Evolutionary conservation across 2,113 vertebrate species (phyloP).

Genomic region (Helogale parvula): DNA sequence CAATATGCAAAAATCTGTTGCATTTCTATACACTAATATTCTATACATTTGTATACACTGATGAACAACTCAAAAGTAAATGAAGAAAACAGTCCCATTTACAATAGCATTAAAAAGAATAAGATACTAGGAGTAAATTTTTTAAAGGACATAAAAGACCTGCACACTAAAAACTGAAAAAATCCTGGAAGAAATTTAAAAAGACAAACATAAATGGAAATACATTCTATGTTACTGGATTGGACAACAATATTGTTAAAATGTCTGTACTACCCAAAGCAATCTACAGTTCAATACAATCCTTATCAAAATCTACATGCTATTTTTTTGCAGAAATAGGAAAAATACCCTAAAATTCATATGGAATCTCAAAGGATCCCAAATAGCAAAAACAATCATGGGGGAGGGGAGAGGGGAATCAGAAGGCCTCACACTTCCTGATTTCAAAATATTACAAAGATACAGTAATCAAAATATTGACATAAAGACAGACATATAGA

Average conservation of each 20-base stretch:
- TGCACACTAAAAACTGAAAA: background rate
- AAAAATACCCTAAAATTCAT: background rate
- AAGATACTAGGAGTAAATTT: background rate
- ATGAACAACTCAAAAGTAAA: background rate
- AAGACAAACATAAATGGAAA: background rate
- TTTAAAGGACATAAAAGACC: background rate
- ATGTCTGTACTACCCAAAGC: background rate
- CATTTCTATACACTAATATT: background rate
- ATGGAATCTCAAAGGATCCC: background rate
- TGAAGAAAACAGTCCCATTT: background rate
- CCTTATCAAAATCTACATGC: background rate
- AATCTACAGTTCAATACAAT: background rate
- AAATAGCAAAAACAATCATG: background rate
- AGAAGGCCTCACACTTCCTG: background rate
- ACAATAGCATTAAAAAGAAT: background rate
- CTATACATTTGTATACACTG: background rate
- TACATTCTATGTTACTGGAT: background rate
- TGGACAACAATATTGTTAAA: background rate
- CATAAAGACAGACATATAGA: background rate
- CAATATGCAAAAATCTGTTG: background rate
- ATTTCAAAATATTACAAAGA: background rate
- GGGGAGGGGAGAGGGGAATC: background rate
- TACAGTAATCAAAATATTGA: background rate
- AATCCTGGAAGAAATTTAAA: background rate
- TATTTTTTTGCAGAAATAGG: background rate